A percentile compares a stretch with the other conserved stretches of the same genome.
Evolutionary conservation across 2,113 vertebrate genomes (phyloP).

Genomic region (Callopanchax toddi): DNA sequence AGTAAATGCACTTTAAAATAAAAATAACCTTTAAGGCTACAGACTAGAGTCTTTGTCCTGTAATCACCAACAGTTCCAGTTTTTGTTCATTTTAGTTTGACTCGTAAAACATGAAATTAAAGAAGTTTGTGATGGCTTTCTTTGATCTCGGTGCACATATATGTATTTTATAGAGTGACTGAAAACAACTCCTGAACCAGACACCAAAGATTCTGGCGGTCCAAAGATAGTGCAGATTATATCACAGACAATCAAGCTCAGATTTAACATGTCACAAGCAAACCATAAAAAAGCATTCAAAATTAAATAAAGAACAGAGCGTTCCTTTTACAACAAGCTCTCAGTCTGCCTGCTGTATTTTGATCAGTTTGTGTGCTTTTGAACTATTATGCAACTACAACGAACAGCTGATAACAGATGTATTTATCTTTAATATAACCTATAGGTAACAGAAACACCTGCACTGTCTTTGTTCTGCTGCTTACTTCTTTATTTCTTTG

Average conservation of each 20-base stretch:
- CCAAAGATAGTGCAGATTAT: neutral
- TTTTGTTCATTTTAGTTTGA: neutral
- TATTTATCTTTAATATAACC: neutral
- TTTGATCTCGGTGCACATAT: neutral
- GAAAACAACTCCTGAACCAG: too few species aligned
- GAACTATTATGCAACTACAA: neutral
- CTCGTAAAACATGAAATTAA: too few species aligned
- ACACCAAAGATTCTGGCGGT: neutral
- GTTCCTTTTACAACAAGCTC: neutral
- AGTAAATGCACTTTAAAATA: too few species aligned
- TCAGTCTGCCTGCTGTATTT: neutral
- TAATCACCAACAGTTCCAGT: neutral
- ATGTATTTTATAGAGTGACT: neutral
- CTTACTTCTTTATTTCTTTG: neutral
- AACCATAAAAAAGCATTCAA: neutral
- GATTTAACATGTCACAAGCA: neutral
- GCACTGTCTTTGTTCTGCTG: too few species aligned
- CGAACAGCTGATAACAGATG: neutral
- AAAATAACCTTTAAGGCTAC: too few species aligned
- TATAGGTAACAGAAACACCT: too few species aligned
- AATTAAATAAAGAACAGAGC: neutral
- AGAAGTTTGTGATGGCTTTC: too few species aligned
- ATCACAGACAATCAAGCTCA: neutral
- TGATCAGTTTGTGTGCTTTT: too few species aligned
- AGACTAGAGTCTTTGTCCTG: neutral